Evolutionary conservation across 2,113 vertebrate species (phyloP).

Genomic region (Sterrhoptilus dennistouni): DNA sequence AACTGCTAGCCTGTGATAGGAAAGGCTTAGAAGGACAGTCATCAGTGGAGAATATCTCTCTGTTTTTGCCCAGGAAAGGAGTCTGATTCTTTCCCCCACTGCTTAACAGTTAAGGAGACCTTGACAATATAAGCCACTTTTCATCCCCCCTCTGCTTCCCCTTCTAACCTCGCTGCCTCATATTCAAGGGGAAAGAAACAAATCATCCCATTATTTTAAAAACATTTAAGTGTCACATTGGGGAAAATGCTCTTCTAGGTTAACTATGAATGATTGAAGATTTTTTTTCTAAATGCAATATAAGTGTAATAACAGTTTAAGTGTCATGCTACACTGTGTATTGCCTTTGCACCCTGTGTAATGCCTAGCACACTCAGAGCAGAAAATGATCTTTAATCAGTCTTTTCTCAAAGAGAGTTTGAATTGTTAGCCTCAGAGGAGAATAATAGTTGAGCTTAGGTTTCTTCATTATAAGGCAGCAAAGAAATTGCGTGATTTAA

Average conservation of each 20-base stretch:
- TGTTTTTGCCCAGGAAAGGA: constrained; percentile 52
- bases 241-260: constrained; percentile 38
- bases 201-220: constrained; percentile 58
- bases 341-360: constrained; percentile 68
- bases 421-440: constrained; percentile 57
- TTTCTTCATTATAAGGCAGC: constrained; percentile 47
- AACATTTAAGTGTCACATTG: constrained; percentile 56
- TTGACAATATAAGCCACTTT: constrained; percentile 63
- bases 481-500: constrained; percentile 66
- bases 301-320: constrained; percentile 56
- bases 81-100: constrained; percentile 66
- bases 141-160: constrained; percentile 3
- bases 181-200: constrained; percentile 51
- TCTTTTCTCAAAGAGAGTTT: constrained; percentile 68
- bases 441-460: constrained; percentile 32
- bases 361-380: constrained; percentile 58
- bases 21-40: constrained; percentile 79
- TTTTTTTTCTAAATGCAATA: constrained; percentile 53
- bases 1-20: constrained; percentile 77
- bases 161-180: constrained; percentile 28
- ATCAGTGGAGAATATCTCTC: constrained; percentile 64
- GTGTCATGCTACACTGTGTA: constrained; percentile 13
- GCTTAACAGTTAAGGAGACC: constrained; percentile 67
- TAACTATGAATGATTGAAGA: constrained; percentile 61
- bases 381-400: constrained; percentile 64